Evolutionary conservation across 2,888 invertebrate species (phyloP), one percentile per base, ranked within the genome.

Genomic region (Phania funesta): DNA sequence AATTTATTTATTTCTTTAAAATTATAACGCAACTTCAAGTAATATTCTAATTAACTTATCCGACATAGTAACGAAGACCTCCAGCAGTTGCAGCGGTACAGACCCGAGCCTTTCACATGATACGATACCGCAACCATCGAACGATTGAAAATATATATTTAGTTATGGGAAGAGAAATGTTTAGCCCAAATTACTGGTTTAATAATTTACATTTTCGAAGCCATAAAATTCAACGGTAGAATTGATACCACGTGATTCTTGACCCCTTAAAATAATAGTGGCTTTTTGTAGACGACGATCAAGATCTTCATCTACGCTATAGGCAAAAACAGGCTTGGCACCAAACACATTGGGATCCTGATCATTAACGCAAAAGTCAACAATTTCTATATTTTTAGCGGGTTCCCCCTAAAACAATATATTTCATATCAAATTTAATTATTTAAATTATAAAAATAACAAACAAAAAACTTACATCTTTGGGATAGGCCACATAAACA

Each of bases 401-500:
- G 26, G 6, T 1, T 68, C 67, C n/a, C 29, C 9, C 67, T 68
- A 13, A n/a, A 41, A 41, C n/a, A 41, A 41, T 16, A 2, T 7
- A 9, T 18, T 4, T 16, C 2, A 44, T 16, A 16, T 3, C 5
- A 44, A 44, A 5, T 16, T 7, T 18, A 2, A 6, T 16, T 18
- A 44, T 5, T 16, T 41, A 1, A 35, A 35, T 13, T 32, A 32
- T 3, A 32, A 32, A 32, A 5, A 32, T 16, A 6, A 41, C 13
- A 41, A 35, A 5, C 6, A 3, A 41, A 8, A 26, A 18, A 54
- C 67, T 54, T 29, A 68, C 67, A 44, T 68, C 20, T 20, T 29
- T 68, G 2, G 67, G 67, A 44, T 26, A 68, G 20, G 52, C n/a
- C 20, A 68, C 67, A 68, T 68, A 68, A 0, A 68, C 54, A 44